Conservation (phyloP, 2,888 invertebrate species). For the Carabus problematicus region DNA sequence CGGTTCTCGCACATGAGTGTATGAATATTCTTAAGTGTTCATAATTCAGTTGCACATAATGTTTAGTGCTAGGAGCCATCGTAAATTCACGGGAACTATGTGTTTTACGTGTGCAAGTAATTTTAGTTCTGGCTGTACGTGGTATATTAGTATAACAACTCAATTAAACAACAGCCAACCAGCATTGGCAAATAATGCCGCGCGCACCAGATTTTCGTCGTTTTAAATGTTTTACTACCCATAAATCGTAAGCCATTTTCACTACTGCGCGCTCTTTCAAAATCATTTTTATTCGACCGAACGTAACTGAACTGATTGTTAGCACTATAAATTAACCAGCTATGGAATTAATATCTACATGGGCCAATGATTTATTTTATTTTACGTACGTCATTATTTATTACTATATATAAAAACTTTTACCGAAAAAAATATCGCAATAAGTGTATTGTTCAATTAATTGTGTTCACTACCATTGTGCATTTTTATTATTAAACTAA, state of each 20-base stretch:
- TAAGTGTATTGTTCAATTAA: too few species aligned
- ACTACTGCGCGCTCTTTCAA: constrained; percentile 31
- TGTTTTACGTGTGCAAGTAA: constrained; percentile 40
- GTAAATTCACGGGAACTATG: constrained; percentile 37
- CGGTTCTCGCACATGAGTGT: constrained; percentile 22
- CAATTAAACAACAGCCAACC: constrained; percentile 35
- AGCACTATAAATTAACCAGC: too few species aligned
- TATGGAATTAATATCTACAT: too few species aligned
- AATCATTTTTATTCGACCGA: constrained; percentile 36
- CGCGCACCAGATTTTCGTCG: constrained; percentile 35
- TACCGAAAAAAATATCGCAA: too few species aligned
- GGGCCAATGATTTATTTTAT: too few species aligned
- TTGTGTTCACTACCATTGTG: too few species aligned
- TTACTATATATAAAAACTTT: too few species aligned
- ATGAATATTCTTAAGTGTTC: constrained; percentile 36
- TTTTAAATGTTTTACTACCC: constrained; percentile 41
- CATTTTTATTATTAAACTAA: too few species aligned
- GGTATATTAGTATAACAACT: constrained; percentile 41
- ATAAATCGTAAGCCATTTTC: constrained; percentile 37
- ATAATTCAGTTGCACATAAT: constrained; percentile 33
- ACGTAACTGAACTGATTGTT: constrained; percentile 2
- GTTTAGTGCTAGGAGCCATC: constrained; percentile 30
- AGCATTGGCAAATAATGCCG: constrained; percentile 38
- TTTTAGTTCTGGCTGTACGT: constrained; percentile 38
- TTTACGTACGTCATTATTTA: too few species aligned